Evolutionary conservation across 1,140 invertebrate genomes (phyloP).

Genomic region (Nymphalis io): DNA sequence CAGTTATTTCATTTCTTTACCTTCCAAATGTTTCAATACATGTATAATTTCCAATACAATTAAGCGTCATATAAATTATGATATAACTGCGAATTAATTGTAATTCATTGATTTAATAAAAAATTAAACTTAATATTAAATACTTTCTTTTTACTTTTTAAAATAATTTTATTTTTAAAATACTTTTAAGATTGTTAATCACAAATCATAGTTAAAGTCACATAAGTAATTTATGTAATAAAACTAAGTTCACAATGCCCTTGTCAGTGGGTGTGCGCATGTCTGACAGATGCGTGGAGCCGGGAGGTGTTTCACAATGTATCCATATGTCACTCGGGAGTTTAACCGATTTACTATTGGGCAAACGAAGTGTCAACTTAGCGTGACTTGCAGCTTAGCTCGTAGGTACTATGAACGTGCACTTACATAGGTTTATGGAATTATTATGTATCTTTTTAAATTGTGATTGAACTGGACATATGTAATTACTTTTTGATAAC

Average conservation of each 20-base stretch:
- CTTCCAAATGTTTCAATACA: too few species aligned
- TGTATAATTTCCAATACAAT: too few species aligned
- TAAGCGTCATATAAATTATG: too few species aligned
- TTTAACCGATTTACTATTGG: slow-evolving; percentile 54
- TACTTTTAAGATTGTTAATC: slow-evolving; percentile 1
- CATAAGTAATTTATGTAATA: slow-evolving; percentile 41
- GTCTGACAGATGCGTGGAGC: slow-evolving; percentile 61
- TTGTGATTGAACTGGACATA: background rate
- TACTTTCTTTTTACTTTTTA: too few species aligned
- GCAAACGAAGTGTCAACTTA: slow-evolving; percentile 56
- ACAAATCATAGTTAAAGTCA: slow-evolving; percentile 14
- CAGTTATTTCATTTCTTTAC: too few species aligned
- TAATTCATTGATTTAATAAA: too few species aligned
- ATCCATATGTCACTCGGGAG: slow-evolving; percentile 58
- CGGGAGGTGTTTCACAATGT: slow-evolving; percentile 55
- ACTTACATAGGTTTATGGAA: background rate
- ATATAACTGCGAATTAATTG: too few species aligned
- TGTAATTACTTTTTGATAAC: too few species aligned
- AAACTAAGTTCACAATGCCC: slow-evolving; percentile 51
- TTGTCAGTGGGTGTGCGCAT: slow-evolving; percentile 59
- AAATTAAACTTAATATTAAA: too few species aligned
- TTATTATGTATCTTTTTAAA: background rate
- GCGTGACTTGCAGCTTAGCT: slow-evolving; percentile 42
- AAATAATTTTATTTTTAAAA: background rate
- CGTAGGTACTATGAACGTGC: background rate